These are phyloP conservation scores for Prochilodus magdalenae DNA, from an alignment of 2,113 vertebrate species.

Conservation along the genomic window DNA sequence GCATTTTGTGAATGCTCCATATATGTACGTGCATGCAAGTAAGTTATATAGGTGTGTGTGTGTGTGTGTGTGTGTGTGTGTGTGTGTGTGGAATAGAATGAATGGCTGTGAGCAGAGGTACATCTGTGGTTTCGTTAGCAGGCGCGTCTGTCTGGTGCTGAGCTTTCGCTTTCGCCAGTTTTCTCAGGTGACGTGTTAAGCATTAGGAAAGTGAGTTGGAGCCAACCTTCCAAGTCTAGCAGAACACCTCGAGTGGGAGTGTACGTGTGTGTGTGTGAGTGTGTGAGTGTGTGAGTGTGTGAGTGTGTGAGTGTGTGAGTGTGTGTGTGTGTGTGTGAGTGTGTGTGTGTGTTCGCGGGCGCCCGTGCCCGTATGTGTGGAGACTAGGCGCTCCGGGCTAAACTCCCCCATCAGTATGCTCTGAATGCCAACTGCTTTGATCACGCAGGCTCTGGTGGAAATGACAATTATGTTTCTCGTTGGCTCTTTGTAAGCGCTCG, in stretches of 20 bases:
- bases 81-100: not conserved
- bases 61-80: not conserved
- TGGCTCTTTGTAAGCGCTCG: slow-evolving; percentile 66
- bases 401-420: slow-evolving; percentile 63
- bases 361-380: slow-evolving; percentile 58
- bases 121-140: not conserved
- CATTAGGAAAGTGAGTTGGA: not conserved
- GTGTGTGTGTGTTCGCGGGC: no score
- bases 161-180: not conserved
- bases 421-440: slow-evolving; percentile 71
- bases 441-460: slow-evolving; percentile 71
- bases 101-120: not conserved
- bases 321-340: not conserved
- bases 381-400: slow-evolving; percentile 65
- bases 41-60: no score
- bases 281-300: not conserved
- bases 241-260: not conserved
- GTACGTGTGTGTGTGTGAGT: slow-evolving; percentile 6
- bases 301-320: not conserved
- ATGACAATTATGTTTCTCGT: slow-evolving; percentile 74
- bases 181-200: slow-evolving; percentile 2
- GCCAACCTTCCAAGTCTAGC: not conserved
- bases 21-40: no score
- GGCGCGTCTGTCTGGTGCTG: not conserved
- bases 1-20: no score